A percentile compares a stretch with the other conserved stretches of the same genome.
Conservation (phyloP, 2,888 invertebrate genomes). For the Agriopis marginaria region DNA sequence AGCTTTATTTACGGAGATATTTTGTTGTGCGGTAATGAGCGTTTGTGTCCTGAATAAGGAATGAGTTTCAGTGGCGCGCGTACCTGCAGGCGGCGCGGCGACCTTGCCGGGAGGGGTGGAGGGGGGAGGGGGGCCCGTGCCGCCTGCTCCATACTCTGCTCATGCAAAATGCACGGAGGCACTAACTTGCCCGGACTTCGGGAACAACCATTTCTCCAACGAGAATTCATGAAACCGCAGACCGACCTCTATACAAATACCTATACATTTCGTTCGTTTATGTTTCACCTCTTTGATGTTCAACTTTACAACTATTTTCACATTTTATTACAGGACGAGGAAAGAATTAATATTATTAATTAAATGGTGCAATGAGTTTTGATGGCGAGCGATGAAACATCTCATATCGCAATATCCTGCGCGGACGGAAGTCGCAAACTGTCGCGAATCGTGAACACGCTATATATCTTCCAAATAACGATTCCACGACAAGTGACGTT, state of each 20-base stretch:
- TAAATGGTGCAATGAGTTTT: conserved; percentile 29
- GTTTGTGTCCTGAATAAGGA: conserved; percentile 13
- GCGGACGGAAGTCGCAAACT: conserved; percentile 31
- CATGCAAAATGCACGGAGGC: conserved; percentile 24
- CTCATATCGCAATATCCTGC: conserved; percentile 38
- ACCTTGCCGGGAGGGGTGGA: too few species aligned
- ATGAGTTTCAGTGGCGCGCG: background rate
- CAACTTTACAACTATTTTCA: conserved; percentile 25
- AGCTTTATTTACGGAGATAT: conserved; percentile 19
- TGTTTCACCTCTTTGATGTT: conserved; percentile 37
- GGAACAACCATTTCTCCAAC: conserved; percentile 1
- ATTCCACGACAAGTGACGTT: background rate
- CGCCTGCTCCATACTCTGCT: conserved; percentile 13
- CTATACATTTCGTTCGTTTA: conserved; percentile 15
- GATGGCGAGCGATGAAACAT: conserved; percentile 29
- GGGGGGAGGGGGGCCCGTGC: background rate
- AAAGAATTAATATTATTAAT: conserved; percentile 33
- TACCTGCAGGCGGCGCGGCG: background rate
- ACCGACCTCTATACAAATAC: background rate
- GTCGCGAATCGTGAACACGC: conserved; percentile 35
- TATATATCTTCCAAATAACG: conserved; percentile 19
- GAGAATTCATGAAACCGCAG: conserved; percentile 20
- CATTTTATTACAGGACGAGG: conserved; percentile 40
- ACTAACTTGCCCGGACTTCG: conserved; percentile 10
- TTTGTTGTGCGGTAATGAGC: background rate